A percentile compares a stretch with the other conserved stretches of the same genome.
Conservation (phyloP, 1,140 invertebrate species). For the Asobara japonica region DNA sequence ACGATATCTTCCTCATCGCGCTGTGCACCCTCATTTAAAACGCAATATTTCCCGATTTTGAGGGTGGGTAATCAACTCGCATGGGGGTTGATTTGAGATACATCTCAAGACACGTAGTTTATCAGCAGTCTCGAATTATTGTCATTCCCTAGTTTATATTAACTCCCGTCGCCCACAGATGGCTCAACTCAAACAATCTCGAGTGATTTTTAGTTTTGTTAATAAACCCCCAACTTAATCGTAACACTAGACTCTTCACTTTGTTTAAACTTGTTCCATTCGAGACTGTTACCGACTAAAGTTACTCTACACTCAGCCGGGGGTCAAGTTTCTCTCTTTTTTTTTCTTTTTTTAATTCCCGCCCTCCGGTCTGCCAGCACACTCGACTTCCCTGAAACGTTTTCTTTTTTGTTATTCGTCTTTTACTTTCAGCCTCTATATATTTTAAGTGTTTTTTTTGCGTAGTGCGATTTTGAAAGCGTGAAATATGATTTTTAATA, state of each 20-base stretch:
- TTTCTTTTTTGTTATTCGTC: conserved; percentile 9
- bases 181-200: background rate
- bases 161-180: background rate
- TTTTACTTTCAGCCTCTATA: conserved; percentile 2
- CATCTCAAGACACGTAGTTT: background rate
- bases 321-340: background rate
- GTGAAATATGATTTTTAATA: too few species aligned
- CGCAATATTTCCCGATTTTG: too few species aligned
- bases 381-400: background rate
- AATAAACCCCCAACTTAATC: background rate
- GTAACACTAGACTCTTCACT: background rate
- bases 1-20: too few species aligned
- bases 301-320: conserved; percentile 24
- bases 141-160: background rate
- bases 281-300: conserved; percentile 2
- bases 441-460: conserved; percentile 12
- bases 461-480: too few species aligned
- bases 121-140: background rate
- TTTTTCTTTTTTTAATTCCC: background rate
- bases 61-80: too few species aligned
- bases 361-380: background rate
- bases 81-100: background rate
- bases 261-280: conserved; percentile 12
- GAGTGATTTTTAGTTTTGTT: background rate
- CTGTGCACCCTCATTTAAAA: too few species aligned